Evolutionary conservation across 2,888 invertebrate genomes (phyloP), one percentile per base, ranked within the genome.

Genomic region (Agriopis leucophaearia): DNA sequence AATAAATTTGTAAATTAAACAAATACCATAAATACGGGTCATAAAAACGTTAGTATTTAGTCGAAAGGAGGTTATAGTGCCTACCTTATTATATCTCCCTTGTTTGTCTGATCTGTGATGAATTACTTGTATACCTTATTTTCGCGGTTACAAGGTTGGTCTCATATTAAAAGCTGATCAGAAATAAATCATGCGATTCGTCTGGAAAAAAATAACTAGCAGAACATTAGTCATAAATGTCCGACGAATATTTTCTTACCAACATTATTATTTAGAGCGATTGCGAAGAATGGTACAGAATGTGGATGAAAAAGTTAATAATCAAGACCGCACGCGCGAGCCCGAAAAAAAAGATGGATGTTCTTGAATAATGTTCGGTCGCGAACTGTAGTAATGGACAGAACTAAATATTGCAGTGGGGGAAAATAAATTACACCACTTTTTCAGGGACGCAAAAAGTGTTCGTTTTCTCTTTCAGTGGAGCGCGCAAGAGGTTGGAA

Each of bases 331-430:
- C 83, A 85, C 85, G 82, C 84, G 85, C 88, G 88, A 83, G 81
- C 84, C 79, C 77, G 84, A 83, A 88, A 90, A 91, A 90, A 91
- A 92, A 92, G 91, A 92, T 89, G 89, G 89, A 92, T 91, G 89
- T 84, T 80, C 79, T 88, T 93, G 92, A 93, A 91, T 91, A 91
- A 93, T 92, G 91, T 88, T 88, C 90, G 92, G 92, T 91, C 93
- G 93, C 92, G 92, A 91, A 92, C 92, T 92, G 86, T 88, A 88
- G 92, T 93, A 93, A 93, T 92, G 93, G 93, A 92, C 93, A 92
- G 90, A 92, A 92, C 92, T 92, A 93, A 93, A 93, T 93, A 93
- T 93, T 92, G 91, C 90, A 91, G 88, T 88, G 83, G 90, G 91
- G 90, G 91, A 90, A 92, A 91, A 93, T 92, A 92, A 93, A 93